A percentile compares a stretch with the other conserved stretches of the same genome.
Conservation (phyloP, 2,888 invertebrate species). For the Drosophila melanocephala region DNA sequence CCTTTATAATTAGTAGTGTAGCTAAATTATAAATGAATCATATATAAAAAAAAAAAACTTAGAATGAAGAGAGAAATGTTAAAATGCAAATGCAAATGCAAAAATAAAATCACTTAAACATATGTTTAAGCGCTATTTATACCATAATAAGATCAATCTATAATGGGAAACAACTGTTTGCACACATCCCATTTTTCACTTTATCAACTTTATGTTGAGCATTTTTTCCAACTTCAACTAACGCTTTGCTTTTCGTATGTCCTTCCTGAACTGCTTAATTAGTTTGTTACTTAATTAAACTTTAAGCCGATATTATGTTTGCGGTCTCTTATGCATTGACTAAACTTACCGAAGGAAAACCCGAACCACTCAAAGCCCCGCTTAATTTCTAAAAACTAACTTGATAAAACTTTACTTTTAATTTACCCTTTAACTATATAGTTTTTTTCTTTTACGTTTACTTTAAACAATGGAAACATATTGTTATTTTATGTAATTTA, state of each 20-base stretch:
- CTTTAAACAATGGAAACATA: slow-evolving; percentile 56
- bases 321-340: slow-evolving; percentile 46
- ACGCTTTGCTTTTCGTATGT: slow-evolving; percentile 24
- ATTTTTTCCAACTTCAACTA: slow-evolving; percentile 24
- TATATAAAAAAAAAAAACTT: slow-evolving; percentile 15
- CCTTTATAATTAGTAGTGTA: slow-evolving; percentile 66
- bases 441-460: slow-evolving; percentile 57
- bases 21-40: slow-evolving; percentile 53
- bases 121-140: slow-evolving; percentile 68
- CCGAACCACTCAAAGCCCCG: slow-evolving; percentile 44
- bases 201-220: slow-evolving; percentile 36
- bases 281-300: slow-evolving; percentile 65
- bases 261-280: slow-evolving; percentile 34
- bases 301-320: slow-evolving; percentile 51
- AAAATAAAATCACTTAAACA: slow-evolving; percentile 64
- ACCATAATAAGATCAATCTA: slow-evolving; percentile 57
- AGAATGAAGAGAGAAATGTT: slow-evolving; percentile 43
- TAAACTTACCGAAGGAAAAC: slow-evolving; percentile 33
- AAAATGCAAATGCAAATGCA: slow-evolving; percentile 30
- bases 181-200: slow-evolving; percentile 5
- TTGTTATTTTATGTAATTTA: slow-evolving; percentile 75
- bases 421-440: slow-evolving; percentile 62
- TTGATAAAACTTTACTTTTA: slow-evolving; percentile 71
- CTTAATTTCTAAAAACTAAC: slow-evolving; percentile 53
- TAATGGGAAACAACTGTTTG: slow-evolving; percentile 41